Percentiles rank a stretch among this genome's conserved stretches.
Evolutionary conservation across 2,888 invertebrate species (phyloP).

Genomic region (Schizotus pectinicornis): DNA sequence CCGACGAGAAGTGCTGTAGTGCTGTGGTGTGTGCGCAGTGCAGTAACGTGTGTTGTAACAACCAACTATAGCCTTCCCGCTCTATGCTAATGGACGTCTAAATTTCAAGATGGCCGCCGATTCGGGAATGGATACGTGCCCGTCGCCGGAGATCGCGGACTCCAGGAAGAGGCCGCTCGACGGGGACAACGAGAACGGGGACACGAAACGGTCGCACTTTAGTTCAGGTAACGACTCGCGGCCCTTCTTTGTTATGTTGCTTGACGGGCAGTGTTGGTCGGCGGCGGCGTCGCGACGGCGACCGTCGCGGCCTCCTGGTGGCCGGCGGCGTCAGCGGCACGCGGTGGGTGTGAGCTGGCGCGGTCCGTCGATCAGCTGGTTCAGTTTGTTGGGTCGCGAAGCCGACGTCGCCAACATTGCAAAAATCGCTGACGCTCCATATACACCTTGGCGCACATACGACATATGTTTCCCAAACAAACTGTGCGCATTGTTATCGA

Average conservation of each 20-base stretch:
- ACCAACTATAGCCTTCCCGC: slow-evolving; percentile 28
- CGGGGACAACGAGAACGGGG: slow-evolving; percentile 86
- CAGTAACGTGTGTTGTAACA: slow-evolving; percentile 15
- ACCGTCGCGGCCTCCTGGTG: slow-evolving; percentile 1
- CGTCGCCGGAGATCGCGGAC: slow-evolving; percentile 90
- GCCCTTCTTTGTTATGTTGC: slow-evolving; percentile 6
- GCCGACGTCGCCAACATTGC: slow-evolving; percentile 36
- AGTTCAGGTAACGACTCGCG: slow-evolving; percentile 75
- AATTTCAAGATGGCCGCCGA: slow-evolving; percentile 84
- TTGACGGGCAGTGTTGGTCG: slow-evolving; percentile 13
- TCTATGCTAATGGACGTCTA: slow-evolving; percentile 45
- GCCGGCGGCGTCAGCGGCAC: slow-evolving; percentile 20
- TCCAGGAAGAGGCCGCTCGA: slow-evolving; percentile 90
- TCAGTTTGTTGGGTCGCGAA: slow-evolving; percentile 25
- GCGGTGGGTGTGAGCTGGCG: too few relatives aligned
- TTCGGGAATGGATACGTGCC: slow-evolving; percentile 93
- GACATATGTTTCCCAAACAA: too few relatives aligned
- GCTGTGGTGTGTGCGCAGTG: slow-evolving; percentile 26
- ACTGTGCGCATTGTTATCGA: not conserved
- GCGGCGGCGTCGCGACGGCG: slow-evolving; percentile 15
- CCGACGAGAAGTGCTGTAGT: slow-evolving; percentile 31
- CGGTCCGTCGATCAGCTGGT: slow-evolving; percentile 37
- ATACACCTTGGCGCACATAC: too few relatives aligned
- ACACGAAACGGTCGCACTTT: slow-evolving; percentile 89
- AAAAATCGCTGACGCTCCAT: slow-evolving; percentile 1